phyloP scores from a whole-genome alignment of 2,797 vertebrate species.

The Scomberomorus guttatus region DNA sequence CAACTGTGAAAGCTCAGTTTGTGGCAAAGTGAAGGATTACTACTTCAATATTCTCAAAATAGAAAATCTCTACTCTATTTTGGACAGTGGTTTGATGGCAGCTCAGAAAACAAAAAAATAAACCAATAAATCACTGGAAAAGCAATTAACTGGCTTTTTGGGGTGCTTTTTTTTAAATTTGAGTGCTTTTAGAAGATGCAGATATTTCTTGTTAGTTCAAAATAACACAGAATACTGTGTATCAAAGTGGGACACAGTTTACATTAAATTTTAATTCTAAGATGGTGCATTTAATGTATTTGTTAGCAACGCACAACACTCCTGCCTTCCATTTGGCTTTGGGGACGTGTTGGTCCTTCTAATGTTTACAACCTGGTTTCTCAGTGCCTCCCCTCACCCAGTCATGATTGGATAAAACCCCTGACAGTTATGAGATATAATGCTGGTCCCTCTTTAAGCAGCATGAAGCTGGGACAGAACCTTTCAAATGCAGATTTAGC shows the following conservation, averaged over 20 bases:
- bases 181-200: no score
- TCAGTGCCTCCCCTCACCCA: background rate
- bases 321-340: background rate
- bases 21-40: no score
- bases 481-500: slow-evolving; percentile 44
- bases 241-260: no score
- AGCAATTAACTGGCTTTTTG: background rate
- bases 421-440: slow-evolving; percentile 2
- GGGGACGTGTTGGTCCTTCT: background rate
- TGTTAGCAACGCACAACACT: background rate
- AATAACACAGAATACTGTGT: background rate
- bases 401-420: slow-evolving; percentile 3
- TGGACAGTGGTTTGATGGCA: background rate
- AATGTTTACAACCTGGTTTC: slow-evolving; percentile 11
- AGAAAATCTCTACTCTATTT: no score
- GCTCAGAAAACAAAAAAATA: background rate
- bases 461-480: background rate
- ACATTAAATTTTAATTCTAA: background rate
- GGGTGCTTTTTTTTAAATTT: background rate
- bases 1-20: no score
- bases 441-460: slow-evolving; percentile 10
- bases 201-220: background rate
- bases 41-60: no score
- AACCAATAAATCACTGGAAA: background rate
- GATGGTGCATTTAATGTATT: background rate